A percentile compares a stretch with the other conserved stretches of the same genome.
Evolutionary conservation across 92 coral and sea anemone genomes (phyloP).

Genomic region (Parazoanthus swiftii): DNA sequence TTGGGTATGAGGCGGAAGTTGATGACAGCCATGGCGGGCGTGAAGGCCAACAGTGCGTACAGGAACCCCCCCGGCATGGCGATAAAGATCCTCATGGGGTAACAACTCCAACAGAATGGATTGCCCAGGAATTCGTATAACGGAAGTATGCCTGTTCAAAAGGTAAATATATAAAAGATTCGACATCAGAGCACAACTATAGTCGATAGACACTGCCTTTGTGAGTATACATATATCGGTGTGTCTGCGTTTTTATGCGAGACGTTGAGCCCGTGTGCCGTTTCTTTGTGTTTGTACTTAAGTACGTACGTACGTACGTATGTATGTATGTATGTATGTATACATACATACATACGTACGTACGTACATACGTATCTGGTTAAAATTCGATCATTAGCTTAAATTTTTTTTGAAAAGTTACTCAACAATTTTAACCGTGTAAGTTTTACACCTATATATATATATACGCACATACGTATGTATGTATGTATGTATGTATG

Average conservation of each 20-base stretch:
- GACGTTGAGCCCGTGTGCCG: too few relatives aligned
- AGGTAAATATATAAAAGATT: background rate
- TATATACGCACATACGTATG: too few relatives aligned
- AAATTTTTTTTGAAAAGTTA: too few relatives aligned
- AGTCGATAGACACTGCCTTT: background rate
- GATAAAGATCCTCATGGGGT: conserved; percentile 66
- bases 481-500: too few relatives aligned
- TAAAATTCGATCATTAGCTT: too few relatives aligned
- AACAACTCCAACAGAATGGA: conserved; percentile 94
- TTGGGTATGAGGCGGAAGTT: conserved; percentile 59
- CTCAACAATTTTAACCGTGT: too few relatives aligned
- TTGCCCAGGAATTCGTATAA: conserved; percentile 84
- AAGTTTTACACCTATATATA: too few relatives aligned
- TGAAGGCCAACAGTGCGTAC: conserved; percentile 59
- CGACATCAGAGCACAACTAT: background rate
- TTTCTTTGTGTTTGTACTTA: too few relatives aligned
- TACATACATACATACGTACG: too few relatives aligned
- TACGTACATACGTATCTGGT: rapidly evolving
- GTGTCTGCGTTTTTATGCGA: too few relatives aligned
- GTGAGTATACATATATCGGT: background rate
- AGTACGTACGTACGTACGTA: too few relatives aligned
- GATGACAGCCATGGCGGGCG: conserved; percentile 87
- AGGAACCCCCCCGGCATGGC: conserved; percentile 72
- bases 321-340: too few relatives aligned
- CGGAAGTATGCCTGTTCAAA: conserved; percentile 72